Percentiles rank a stretch among this genome's conserved stretches.
Conservation (phyloP, 92 coral and sea anemone genomes). For the Epizoanthus rinbou region DNA sequence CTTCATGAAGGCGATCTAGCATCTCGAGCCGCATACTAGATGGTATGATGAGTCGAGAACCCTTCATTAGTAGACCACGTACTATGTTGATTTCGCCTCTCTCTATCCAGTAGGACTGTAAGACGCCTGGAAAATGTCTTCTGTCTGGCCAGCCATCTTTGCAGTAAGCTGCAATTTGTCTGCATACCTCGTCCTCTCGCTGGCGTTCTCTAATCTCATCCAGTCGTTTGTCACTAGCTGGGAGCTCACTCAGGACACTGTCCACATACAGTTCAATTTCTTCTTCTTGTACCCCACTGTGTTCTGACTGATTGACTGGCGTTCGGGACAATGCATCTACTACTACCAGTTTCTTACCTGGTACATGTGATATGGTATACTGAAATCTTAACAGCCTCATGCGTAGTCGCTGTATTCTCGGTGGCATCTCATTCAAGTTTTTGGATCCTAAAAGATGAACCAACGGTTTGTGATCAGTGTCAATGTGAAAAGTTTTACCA, state of each 20-base stretch:
- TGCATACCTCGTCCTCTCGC: conserved; percentile 66
- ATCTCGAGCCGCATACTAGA: conserved; percentile 63
- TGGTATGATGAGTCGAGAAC: conserved; percentile 60
- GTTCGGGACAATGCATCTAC: background rate
- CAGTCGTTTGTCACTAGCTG: conserved; percentile 26
- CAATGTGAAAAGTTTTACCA: conserved; percentile 40
- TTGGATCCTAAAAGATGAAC: conserved; percentile 55
- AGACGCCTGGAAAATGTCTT: conserved; percentile 46
- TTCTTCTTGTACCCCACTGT: conserved; percentile 35
- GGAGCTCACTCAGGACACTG: conserved; percentile 42
- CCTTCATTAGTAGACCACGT: conserved; percentile 61
- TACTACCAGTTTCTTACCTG: conserved; percentile 27
- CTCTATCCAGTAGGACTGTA: conserved; percentile 57
- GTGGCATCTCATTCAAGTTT: conserved; percentile 57
- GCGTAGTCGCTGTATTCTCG: conserved; percentile 45
- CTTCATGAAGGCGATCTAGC: conserved; percentile 70
- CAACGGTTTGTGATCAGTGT: conserved; percentile 56
- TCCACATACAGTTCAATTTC: conserved; percentile 60
- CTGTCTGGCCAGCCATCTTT: conserved; percentile 72
- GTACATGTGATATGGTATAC: conserved; percentile 52
- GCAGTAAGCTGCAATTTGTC: conserved; percentile 44
- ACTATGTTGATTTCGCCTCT: conserved; percentile 52
- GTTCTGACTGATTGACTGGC: background rate
- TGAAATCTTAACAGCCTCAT: conserved; percentile 51
- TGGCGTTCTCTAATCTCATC: too few species aligned